Evolutionary conservation across 2,113 vertebrate genomes (phyloP), one percentile per base, ranked within the genome.

Genomic region (Ranitomeya imitator): DNA sequence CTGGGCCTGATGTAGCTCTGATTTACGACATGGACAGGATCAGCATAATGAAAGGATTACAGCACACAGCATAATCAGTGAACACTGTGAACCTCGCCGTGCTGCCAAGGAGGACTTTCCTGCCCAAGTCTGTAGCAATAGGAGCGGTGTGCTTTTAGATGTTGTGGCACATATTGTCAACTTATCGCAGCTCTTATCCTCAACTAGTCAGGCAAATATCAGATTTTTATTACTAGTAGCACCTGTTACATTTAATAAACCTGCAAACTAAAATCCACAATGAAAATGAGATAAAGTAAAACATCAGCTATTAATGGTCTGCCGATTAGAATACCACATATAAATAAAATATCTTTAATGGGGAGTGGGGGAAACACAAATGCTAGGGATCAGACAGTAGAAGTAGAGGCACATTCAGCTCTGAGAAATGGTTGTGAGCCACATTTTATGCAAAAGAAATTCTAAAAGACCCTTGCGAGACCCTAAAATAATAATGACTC

Each of bases 41-140:
- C 37, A 69, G 81, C 61, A 83, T 83, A 83, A 83, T 69, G 63
- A 83, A 69, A 67, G 13, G 31, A 65, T 83, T 83, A 54, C 10
- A 23, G 61, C 3, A 37, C 67, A 69, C 45, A 54, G 37, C 37
- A 1, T 83, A 67, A 15, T 83, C 45, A 69, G 21, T 69, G 82
- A 71, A 83, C 81, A 69, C 81, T 45, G 37, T 83, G 81, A 83
- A 18, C 82, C 63, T 55, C 51, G 18, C n/a, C 65, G 19, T 4
- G 31, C 63, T 84, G 82, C 82, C 65, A 71, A 55, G 45, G 15
- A 61, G 31, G 31, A 37, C 61, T 61, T 77, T 52, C 52, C 45
- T 60, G 54, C n/a, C 19, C 14, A n/a, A 23, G 63, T 52, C 51
- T 54, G n/a, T 54, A 67, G 71, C 82, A 71, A 12, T 55, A 84